phyloP scores from a whole-genome alignment of 2,113 vertebrate species.

The Heliornis fulica region DNA sequence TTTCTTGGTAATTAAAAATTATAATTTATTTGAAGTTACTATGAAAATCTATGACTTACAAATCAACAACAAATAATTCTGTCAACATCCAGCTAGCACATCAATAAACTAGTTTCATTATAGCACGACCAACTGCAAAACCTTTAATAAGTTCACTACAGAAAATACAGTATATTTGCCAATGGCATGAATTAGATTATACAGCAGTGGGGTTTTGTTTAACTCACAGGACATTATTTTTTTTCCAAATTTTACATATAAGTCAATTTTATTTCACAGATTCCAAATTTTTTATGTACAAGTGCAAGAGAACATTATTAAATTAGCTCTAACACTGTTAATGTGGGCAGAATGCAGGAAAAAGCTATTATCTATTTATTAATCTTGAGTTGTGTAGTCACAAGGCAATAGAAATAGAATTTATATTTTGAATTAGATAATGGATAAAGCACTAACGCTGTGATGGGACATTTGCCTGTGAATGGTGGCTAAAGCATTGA shows the following conservation, averaged over 20 bases:
- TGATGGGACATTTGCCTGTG: not conserved
- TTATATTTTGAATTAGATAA: not conserved
- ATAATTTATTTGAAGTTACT: conserved; percentile 33
- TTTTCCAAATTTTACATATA: not conserved
- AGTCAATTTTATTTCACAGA: conserved; percentile 16
- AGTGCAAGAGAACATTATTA: not conserved
- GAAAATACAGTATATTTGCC: conserved; percentile 24
- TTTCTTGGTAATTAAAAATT: conserved; percentile 55
- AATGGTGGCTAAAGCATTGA: not conserved
- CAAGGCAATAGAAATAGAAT: not conserved
- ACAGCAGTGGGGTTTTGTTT: not conserved
- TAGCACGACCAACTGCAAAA: conserved; percentile 39
- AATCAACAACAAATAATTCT: conserved; percentile 54
- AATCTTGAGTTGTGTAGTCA: not conserved
- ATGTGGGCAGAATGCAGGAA: not conserved
- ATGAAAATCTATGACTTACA: conserved; percentile 50
- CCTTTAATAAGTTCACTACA: conserved; percentile 34
- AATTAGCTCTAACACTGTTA: not conserved
- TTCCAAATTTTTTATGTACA: conserved; percentile 35
- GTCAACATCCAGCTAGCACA: not conserved
- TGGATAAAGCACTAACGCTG: not conserved
- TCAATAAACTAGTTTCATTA: conserved; percentile 40
- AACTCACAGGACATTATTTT: not conserved
- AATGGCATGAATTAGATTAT: conserved; percentile 41
- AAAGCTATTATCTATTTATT: not conserved